Percentiles rank a stretch among this genome's conserved stretches.
Evolutionary conservation across 2,888 invertebrate genomes (phyloP).

Genomic region (Melangyna quadrimaculata): DNA sequence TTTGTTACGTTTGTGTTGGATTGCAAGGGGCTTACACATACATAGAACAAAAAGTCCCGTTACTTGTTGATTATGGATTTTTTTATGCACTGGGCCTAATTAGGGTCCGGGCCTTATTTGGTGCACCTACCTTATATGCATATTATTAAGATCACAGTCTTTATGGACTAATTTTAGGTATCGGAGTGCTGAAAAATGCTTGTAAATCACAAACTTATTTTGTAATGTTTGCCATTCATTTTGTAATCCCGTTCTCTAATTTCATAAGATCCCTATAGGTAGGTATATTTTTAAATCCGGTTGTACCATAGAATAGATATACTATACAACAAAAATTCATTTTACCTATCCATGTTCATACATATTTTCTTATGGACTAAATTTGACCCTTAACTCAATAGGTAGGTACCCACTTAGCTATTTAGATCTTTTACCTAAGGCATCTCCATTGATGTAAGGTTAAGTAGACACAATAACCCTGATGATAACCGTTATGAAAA

Average conservation of each 20-base stretch:
- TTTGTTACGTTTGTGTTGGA: too few relatives aligned
- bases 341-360: not conserved
- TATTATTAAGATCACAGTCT: too few relatives aligned
- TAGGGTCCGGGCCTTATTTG: too few relatives aligned
- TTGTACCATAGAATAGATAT: not conserved
- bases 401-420: not conserved
- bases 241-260: not conserved
- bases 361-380: not conserved
- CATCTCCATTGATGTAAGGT: not conserved
- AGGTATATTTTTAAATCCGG: not conserved
- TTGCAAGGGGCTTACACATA: too few relatives aligned
- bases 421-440: not conserved
- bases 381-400: not conserved
- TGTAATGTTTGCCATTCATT: too few relatives aligned
- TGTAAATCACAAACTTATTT: too few relatives aligned
- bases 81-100: too few relatives aligned
- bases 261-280: not conserved
- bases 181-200: too few relatives aligned
- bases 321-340: not conserved
- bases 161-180: too few relatives aligned
- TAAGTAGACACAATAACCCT: slow-evolving; percentile 1
- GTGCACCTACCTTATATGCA: too few relatives aligned
- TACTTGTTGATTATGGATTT: too few relatives aligned
- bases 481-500: slow-evolving; percentile 4
- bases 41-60: too few relatives aligned